Percentiles rank a stretch among this genome's conserved stretches.
These are phyloP conservation scores for Ligdia adustata DNA, from an alignment of 2,888 invertebrate genomes.

Conservation along the genomic window DNA sequence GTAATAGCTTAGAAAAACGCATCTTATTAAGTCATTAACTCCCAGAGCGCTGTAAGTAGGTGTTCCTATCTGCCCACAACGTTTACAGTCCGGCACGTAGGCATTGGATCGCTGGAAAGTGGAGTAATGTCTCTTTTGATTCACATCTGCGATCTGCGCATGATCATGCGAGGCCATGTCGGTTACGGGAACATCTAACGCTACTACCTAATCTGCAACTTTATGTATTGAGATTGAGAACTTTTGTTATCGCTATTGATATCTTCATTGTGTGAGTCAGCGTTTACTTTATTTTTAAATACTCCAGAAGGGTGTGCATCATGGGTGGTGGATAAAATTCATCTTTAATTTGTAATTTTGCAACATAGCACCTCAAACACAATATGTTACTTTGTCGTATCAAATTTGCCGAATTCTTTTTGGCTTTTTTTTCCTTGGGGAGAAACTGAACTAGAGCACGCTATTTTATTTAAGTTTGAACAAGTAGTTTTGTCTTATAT, in stretches of 20 bases:
- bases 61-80: slow-evolving; percentile 2
- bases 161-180: slow-evolving; percentile 26
- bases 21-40: slow-evolving; percentile 19
- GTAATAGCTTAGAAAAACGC: slow-evolving; percentile 7
- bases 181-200: slow-evolving; percentile 37
- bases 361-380: no score
- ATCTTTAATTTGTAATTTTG: no score
- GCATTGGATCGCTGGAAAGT: slow-evolving; percentile 28
- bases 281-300: no score
- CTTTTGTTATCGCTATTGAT: slow-evolving; percentile 5
- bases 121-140: slow-evolving; percentile 37
- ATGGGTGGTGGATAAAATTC: no score
- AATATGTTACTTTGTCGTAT: no score
- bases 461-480: no score
- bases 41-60: slow-evolving; percentile 1
- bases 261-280: no score
- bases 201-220: slow-evolving; percentile 24
- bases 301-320: no score
- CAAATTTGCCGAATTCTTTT: no score
- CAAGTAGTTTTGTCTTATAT: no score
- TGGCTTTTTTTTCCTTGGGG: no score
- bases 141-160: slow-evolving; percentile 34
- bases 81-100: slow-evolving; percentile 13
- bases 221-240: slow-evolving; percentile 21
- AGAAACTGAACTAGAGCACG: no score